A percentile compares a stretch with the other conserved stretches of the same genome.
Evolutionary conservation across 2,888 invertebrate genomes (phyloP).

Genomic region (Dilophus febrilis): DNA sequence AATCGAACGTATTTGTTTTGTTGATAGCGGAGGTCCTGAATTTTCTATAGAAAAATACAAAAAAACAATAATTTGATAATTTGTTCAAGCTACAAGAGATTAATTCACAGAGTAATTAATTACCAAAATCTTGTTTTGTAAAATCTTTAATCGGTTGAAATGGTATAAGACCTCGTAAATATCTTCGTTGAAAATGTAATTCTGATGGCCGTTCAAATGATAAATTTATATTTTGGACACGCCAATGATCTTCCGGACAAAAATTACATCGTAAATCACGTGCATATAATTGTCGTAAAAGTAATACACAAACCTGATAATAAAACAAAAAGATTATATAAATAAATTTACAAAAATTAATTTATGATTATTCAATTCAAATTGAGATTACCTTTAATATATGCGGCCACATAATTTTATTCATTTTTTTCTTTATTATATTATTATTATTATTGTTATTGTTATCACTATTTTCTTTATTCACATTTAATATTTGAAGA

Average conservation of each 20-base stretch:
- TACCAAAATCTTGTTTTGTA: slow-evolving; percentile 35
- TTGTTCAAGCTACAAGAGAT: neutral
- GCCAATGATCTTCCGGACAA: slow-evolving; percentile 56
- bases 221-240: slow-evolving; percentile 31
- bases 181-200: slow-evolving; percentile 33
- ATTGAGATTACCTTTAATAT: slow-evolving; percentile 52
- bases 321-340: neutral
- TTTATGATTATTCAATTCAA: neutral
- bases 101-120: slow-evolving; percentile 11
- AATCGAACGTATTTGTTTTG: slow-evolving; percentile 71
- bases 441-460: neutral
- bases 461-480: neutral
- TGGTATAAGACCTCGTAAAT: slow-evolving; percentile 33
- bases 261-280: slow-evolving; percentile 71
- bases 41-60: slow-evolving; percentile 1
- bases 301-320: slow-evolving; percentile 36
- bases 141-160: slow-evolving; percentile 38
- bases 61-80: too few species aligned
- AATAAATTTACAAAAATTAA: neutral
- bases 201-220: slow-evolving; percentile 37
- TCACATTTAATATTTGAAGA: slow-evolving; percentile 26
- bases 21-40: slow-evolving; percentile 60
- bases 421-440: slow-evolving; percentile 13
- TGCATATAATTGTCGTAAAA: slow-evolving; percentile 66
- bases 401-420: slow-evolving; percentile 57